Percentiles rank a stretch among this genome's conserved stretches.
These are phyloP conservation scores for Bolinopsis microptera DNA, from an alignment of 37 sponge, comb jelly and placozoan genomes.

Conservation along the genomic window DNA sequence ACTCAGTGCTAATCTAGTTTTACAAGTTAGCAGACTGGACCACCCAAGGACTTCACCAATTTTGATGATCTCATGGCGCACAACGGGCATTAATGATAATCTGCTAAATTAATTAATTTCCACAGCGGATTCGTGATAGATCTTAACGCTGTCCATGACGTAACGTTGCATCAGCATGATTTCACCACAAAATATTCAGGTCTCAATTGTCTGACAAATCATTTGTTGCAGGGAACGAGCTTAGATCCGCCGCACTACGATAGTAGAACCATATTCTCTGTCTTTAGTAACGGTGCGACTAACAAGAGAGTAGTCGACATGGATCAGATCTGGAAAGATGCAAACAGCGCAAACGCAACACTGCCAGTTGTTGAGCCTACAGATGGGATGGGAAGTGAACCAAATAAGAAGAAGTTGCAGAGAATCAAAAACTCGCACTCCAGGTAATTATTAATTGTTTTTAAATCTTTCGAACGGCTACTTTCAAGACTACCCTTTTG, in stretches of 20 bases:
- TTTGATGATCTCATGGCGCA: too few species aligned
- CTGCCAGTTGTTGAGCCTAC: neutral
- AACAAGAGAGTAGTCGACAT: constrained; percentile 34
- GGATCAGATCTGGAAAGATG: constrained; percentile 32
- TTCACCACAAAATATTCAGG: too few species aligned
- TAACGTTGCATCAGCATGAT: too few species aligned
- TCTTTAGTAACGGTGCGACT: neutral
- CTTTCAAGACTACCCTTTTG: too few species aligned
- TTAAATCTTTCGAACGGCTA: too few species aligned
- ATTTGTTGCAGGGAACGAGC: constrained; percentile 17
- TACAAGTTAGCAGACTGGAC: neutral
- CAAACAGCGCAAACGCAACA: neutral
- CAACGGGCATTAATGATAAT: too few species aligned
- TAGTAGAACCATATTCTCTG: neutral
- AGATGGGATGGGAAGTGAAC: neutral
- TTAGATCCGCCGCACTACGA: constrained; percentile 10
- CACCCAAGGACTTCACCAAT: neutral
- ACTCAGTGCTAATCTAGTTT: too few species aligned
- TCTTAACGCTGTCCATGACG: too few species aligned
- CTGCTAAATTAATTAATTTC: too few species aligned
- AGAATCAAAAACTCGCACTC: constrained; percentile 12
- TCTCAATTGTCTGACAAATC: too few species aligned
- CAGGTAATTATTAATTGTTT: neutral
- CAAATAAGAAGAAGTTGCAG: neutral
- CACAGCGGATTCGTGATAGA: too few species aligned